Conservation (phyloP, 2,888 invertebrate genomes). For the Auanema sp. region DNA sequence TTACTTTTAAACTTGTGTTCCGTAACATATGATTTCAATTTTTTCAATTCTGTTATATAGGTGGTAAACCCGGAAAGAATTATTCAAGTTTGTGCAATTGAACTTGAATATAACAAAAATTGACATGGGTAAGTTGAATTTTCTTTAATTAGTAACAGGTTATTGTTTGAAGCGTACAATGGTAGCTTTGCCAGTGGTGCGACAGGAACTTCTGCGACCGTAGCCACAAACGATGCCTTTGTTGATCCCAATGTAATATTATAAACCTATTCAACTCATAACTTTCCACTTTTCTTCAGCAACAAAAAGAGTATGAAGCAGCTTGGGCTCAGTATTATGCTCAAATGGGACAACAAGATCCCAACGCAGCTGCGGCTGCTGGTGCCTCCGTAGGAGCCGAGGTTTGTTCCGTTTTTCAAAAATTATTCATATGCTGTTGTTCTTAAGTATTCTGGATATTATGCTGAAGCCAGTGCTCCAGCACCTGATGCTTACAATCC, state of each 20-base stretch:
- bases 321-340: slow-evolving; percentile 40
- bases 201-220: slow-evolving; percentile 8
- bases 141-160: too few relatives aligned
- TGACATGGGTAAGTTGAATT: too few relatives aligned
- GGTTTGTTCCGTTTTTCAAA: too few relatives aligned
- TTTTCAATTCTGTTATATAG: too few relatives aligned
- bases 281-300: slow-evolving; percentile 14
- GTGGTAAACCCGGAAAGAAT: too few relatives aligned
- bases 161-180: background rate
- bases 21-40: too few relatives aligned
- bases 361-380: slow-evolving; percentile 16
- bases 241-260: background rate
- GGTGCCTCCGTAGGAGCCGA: slow-evolving; percentile 19
- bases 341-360: slow-evolving; percentile 19
- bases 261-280: background rate
- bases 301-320: slow-evolving; percentile 26
- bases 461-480: slow-evolving; percentile 27
- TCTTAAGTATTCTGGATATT: slow-evolving; percentile 14
- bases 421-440: too few relatives aligned
- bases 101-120: too few relatives aligned
- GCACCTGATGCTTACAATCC: slow-evolving; percentile 27
- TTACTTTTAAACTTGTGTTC: too few relatives aligned
- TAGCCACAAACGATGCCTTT: slow-evolving; percentile 3
- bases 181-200: slow-evolving; percentile 5
- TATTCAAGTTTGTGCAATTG: too few relatives aligned